Evolutionary conservation across 1,140 invertebrate genomes (phyloP), one percentile per base, ranked within the genome.

Genomic region (Diabrotica virgifera): DNA sequence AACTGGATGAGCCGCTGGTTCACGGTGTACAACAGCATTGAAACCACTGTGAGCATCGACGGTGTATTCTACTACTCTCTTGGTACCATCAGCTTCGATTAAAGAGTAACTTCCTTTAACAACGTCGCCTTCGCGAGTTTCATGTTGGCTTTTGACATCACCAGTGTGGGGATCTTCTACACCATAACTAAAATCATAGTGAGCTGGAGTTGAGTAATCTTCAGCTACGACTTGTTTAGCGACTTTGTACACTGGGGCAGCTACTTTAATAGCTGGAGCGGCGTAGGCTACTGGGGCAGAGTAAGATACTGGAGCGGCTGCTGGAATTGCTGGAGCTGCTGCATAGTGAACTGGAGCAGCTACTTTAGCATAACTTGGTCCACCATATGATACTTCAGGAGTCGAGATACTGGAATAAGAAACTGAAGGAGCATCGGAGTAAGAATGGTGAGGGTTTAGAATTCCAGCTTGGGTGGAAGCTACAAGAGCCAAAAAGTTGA

Each of bases 131-230:
- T 65, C 38, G n/a, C 65, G 37, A n/a, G 65, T 59, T 60, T 70
- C 65, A 12, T 62, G 63, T 35, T 70, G 70, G 3, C 52, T 56
- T 52, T 74, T 73, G 57, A 36, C 64, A 61, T 74, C 71, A 50
- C 72, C 84, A 67, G 72, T 85, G 69, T 85, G 82, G 9, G 81
- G 81, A 80, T 76, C 83, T 81, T 73, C 52, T 6, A 68, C 68
- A 36, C 59, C 55, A 53, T 71, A 71, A 12, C 59, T 66, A 50
- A 73, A 73, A 51, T 68, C 69, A 60, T 73, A 72, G 57, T 65
- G 61, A 13, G 71, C 69, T 65, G 24, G 24, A 24, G 24, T 2
- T 24, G 24, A 24, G 24, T 24, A 24, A 24, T 24, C 24, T 24
- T 24, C 24, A 24, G 24, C 24, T 24, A 24, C 24, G 4, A 24